Evolutionary conservation across 2,888 invertebrate genomes (phyloP), one percentile per base, ranked within the genome.

Genomic region (Cerastis rubricosa): DNA sequence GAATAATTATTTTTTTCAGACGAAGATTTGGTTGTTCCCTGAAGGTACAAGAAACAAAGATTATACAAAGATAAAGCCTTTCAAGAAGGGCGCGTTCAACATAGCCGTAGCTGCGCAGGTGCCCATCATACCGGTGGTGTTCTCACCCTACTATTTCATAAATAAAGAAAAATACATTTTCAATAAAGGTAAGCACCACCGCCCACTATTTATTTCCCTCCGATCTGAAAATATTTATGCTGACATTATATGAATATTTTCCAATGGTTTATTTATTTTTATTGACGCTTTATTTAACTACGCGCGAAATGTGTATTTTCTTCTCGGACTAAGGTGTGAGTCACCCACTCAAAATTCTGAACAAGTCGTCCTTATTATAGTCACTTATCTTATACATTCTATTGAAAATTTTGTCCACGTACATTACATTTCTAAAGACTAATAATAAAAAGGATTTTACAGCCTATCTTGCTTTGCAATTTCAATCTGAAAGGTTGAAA

Each of bases 41-140:
- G 98, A 98, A 94, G 98, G 98, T 61, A 98, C 98, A 0, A 94
- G 98, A 66, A 97, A 97, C 87, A 94, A 94, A 81, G 93, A 94
- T 75, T 92, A 89, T 40, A 92, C 90, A 76, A 96, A 95, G 66
- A 90, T 98, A 86, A 93, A 98, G 72, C 97, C 98, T 0, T 98
- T 98, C 92, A 98, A 98, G 91, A 98, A 97, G 90, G 98, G 98
- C 4, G 98, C 98, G 0, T 98, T 98, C 93, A 97, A 97, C 86
- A 96, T 98, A 82, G 98, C 98, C 0, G 96, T 98, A n/a, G 95
- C 97, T 45, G 97, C 97, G 1, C 97, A 97, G 93, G 96, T 97
- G 43, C 98, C 98, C 0, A 96, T 98, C 73, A 95, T 98, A 78
- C 98, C 98, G 0, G 95, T 98, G 4, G 97, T 98, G 0, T 97